Evolutionary conservation across 2,113 vertebrate species (phyloP).

Genomic region (Prietella phreatophila): DNA sequence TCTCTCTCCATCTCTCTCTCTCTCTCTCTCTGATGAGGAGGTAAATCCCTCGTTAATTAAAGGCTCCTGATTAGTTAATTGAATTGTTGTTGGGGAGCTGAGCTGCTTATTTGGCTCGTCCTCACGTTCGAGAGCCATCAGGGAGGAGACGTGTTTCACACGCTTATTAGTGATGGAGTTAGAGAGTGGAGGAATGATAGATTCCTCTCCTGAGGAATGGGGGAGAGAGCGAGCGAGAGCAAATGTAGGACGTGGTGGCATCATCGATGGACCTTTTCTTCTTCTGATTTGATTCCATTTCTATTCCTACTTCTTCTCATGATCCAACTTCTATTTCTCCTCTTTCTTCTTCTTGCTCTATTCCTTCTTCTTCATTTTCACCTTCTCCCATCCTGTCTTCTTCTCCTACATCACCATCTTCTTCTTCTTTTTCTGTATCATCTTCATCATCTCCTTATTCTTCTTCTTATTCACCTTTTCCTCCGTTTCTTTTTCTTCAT

Average conservation of each 20-base stretch:
- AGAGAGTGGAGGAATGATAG: not conserved
- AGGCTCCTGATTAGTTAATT: constrained; percentile 29
- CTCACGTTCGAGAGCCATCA: not conserved
- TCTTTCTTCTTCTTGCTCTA: not conserved
- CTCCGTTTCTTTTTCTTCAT: not conserved
- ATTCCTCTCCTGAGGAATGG: not conserved
- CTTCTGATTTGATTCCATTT: not conserved
- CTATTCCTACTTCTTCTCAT: not conserved
- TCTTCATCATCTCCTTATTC: no score
- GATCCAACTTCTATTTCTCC: not conserved
- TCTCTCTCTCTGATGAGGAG: not conserved
- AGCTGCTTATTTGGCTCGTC: not conserved
- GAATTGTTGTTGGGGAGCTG: constrained; percentile 16
- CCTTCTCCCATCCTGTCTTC: not conserved
- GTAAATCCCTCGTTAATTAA: constrained; percentile 33
- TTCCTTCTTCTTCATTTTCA: not conserved
- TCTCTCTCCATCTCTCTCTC: not conserved
- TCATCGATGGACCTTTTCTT: not conserved
- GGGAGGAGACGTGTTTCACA: constrained; percentile 15
- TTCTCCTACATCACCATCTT: not conserved
- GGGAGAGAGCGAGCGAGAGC: constrained; percentile 6
- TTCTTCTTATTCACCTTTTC: no score
- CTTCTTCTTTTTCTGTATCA: not conserved
- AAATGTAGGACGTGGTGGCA: not conserved
- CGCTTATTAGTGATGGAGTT: constrained; percentile 11